phyloP scores from a whole-genome alignment of 1,140 invertebrate genomes.

The honey bee (Apis mellifera) region Amel_HAv3.1 CM009935.2:8417501-8418000 shows the following conservation, averaged over 20 bases:
- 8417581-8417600: too few species aligned
- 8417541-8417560: too few species aligned
- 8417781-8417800: too few species aligned
- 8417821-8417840: slow-evolving; percentile 1
- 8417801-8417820: background rate
- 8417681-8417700: slow-evolving; percentile 2
- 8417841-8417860: background rate
- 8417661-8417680: background rate
- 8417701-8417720: slow-evolving; percentile 2
- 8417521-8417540: too few species aligned
- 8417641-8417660: background rate
- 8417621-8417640: background rate
- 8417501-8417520: background rate
- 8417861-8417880: background rate
- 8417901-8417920: background rate
- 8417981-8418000: background rate
- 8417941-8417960: background rate
- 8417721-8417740: background rate
- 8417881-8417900: slow-evolving; percentile 3
- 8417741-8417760: slow-evolving; percentile 22
- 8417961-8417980: background rate
- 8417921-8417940: slow-evolving; percentile 11
- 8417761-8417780: background rate
- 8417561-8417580: too few species aligned
- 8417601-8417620: background rate